These are phyloP conservation scores for Dione juno DNA, from an alignment of 2,888 invertebrate species.

Conservation along the genomic window DNA sequence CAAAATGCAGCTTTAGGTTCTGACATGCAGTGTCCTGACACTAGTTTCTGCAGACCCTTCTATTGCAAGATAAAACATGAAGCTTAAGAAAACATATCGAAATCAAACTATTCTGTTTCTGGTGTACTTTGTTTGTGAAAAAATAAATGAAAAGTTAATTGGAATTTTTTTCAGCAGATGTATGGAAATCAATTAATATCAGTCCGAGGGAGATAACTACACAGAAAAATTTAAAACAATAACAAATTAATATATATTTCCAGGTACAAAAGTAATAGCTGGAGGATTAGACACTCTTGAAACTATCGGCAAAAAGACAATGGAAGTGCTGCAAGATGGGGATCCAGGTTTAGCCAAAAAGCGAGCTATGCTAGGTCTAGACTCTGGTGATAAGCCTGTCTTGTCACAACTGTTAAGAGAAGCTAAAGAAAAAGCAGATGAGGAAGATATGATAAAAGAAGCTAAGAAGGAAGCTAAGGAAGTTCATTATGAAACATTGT, in stretches of 20 bases:
- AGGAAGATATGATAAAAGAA: conserved; percentile 79
- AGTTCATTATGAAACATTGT: conserved; percentile 89
- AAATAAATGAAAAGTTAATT: no score
- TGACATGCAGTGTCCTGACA: no score
- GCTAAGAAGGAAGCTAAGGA: conserved; percentile 78
- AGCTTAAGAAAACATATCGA: no score
- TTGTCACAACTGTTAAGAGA: conserved; percentile 86
- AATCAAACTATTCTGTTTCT: no score
- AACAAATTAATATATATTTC: conserved; percentile 42
- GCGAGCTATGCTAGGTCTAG: conserved; percentile 86
- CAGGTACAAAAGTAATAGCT: conserved; percentile 88
- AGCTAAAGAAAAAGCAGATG: conserved; percentile 88
- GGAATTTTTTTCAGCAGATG: no score
- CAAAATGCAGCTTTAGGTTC: no score
- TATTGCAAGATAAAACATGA: no score
- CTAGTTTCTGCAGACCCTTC: no score
- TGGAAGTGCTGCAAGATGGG: conserved; percentile 95
- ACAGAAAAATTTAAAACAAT: background rate
- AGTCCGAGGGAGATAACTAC: no score
- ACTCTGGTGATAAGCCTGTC: conserved; percentile 84
- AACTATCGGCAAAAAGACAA: conserved; percentile 96
- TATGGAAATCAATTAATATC: no score
- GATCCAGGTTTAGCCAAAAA: conserved; percentile 94
- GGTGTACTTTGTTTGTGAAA: no score
- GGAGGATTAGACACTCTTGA: conserved; percentile 95